Evolutionary conservation across 1,140 invertebrate species (phyloP).

Genomic region (Agrilus planipennis): DNA sequence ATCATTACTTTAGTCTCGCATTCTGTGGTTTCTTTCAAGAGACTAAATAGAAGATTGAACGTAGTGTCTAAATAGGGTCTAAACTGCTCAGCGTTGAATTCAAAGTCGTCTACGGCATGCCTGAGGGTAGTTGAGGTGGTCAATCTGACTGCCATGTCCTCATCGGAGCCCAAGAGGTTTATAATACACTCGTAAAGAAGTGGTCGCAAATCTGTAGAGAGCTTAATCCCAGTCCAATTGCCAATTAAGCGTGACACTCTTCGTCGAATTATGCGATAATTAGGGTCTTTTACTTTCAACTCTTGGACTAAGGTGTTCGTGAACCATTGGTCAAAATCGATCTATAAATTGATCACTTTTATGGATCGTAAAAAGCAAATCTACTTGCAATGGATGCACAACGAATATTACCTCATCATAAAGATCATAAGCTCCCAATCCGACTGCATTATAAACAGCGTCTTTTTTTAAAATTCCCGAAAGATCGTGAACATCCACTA

Average conservation of each 20-base stretch:
- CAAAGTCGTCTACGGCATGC: conserved; percentile 80
- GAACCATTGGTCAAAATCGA: conserved; percentile 91
- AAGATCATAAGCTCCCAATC: conserved; percentile 78
- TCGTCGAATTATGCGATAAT: conserved; percentile 79
- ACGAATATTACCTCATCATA: conserved; percentile 80
- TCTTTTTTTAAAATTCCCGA: conserved; percentile 75
- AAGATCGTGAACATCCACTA: conserved; percentile 56
- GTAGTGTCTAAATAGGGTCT: conserved; percentile 64
- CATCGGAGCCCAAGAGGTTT: conserved; percentile 53
- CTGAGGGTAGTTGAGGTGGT: conserved; percentile 64
- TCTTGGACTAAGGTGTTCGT: conserved; percentile 70
- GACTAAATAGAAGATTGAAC: conserved; percentile 67
- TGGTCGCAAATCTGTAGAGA: conserved; percentile 65
- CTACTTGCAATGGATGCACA: not conserved
- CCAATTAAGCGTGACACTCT: conserved; percentile 81
- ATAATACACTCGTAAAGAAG: conserved; percentile 68
- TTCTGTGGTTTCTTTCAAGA: conserved; percentile 79
- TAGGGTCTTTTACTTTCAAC: conserved; percentile 65
- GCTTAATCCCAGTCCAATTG: conserved; percentile 74
- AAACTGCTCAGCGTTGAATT: conserved; percentile 79
- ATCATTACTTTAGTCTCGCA: conserved; percentile 77
- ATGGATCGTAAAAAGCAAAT: conserved; percentile 6
- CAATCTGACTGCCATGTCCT: conserved; percentile 75
- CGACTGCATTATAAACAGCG: conserved; percentile 90
- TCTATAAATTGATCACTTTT: conserved; percentile 40